These are phyloP conservation scores for Atherinomorus stipes DNA, from an alignment of 2,113 vertebrate genomes.

Conservation along the genomic window DNA sequence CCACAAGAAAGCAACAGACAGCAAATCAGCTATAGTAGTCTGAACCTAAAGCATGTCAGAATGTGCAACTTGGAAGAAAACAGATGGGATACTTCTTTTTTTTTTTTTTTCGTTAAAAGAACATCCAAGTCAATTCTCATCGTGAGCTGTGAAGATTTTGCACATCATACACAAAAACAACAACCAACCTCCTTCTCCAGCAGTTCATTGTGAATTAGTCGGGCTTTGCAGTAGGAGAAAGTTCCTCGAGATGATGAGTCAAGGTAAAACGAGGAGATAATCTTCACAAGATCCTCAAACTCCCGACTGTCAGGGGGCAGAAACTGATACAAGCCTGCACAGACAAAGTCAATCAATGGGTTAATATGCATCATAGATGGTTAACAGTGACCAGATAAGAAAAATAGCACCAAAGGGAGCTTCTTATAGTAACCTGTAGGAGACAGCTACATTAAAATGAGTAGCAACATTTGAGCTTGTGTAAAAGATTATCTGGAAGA, in stretches of 20 bases:
- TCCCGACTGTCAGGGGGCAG: constrained; percentile 89
- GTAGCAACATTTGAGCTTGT: no score
- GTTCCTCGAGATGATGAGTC: constrained; percentile 86
- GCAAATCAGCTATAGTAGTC: not conserved
- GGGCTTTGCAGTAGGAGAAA: constrained; percentile 91
- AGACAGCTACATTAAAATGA: no score
- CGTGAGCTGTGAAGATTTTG: not conserved
- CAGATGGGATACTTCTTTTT: no score
- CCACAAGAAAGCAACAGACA: constrained; percentile 1
- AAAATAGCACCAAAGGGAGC: not conserved
- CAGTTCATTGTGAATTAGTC: constrained; percentile 93
- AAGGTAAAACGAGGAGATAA: constrained; percentile 91
- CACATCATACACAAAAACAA: not conserved
- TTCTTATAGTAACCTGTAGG: no score
- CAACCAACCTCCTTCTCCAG: constrained; percentile 93
- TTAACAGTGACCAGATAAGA: not conserved
- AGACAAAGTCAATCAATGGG: not conserved
- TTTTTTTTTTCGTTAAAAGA: not conserved
- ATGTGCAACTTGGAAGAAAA: not conserved
- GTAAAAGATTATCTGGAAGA: no score
- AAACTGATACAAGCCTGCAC: constrained; percentile 90
- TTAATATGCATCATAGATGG: constrained; percentile 4
- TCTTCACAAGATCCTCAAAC: constrained; percentile 93
- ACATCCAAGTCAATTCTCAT: not conserved
- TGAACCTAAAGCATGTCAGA: not conserved